Evolutionary conservation across 1,140 invertebrate species (phyloP).

Genomic region (Maniola jurtina): DNA sequence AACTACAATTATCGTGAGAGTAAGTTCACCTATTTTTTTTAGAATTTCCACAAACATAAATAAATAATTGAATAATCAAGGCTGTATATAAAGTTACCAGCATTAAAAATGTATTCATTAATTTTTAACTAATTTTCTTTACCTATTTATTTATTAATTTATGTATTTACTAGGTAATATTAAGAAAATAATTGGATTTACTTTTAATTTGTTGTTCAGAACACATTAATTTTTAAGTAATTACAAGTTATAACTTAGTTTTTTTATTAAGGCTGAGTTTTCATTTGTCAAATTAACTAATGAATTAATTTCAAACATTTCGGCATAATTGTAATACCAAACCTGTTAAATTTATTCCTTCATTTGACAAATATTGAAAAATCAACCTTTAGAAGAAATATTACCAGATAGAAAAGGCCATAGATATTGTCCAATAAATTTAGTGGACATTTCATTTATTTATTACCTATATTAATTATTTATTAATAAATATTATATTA

Average conservation of each 20-base stretch:
- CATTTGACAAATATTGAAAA: too few species aligned
- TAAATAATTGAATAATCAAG: background rate
- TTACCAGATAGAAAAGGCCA: conserved; percentile 26
- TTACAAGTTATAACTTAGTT: background rate
- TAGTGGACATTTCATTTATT: conserved; percentile 20
- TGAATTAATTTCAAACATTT: too few species aligned
- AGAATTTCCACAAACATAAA: too few species aligned
- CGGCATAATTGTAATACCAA: too few species aligned
- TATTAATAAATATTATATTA: conserved; percentile 7
- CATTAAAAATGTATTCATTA: conserved; percentile 21
- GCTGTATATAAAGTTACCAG: conserved; percentile 13
- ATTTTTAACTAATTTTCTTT: conserved; percentile 5
- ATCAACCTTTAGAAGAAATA: background rate
- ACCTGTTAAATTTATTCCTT: too few species aligned
- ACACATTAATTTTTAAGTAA: conserved; percentile 28
- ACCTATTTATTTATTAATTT: conserved; percentile 8
- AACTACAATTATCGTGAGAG: background rate
- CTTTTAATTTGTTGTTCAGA: conserved; percentile 14
- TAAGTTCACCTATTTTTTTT: background rate
- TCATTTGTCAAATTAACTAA: too few species aligned
- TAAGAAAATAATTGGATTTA: background rate
- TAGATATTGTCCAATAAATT: conserved; percentile 21
- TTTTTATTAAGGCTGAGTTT: background rate
- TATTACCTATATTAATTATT: conserved; percentile 11
- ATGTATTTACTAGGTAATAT: background rate